Evolutionary conservation across 1,140 invertebrate species (phyloP).

Genomic region (Cardiocondyla obscurior): DNA sequence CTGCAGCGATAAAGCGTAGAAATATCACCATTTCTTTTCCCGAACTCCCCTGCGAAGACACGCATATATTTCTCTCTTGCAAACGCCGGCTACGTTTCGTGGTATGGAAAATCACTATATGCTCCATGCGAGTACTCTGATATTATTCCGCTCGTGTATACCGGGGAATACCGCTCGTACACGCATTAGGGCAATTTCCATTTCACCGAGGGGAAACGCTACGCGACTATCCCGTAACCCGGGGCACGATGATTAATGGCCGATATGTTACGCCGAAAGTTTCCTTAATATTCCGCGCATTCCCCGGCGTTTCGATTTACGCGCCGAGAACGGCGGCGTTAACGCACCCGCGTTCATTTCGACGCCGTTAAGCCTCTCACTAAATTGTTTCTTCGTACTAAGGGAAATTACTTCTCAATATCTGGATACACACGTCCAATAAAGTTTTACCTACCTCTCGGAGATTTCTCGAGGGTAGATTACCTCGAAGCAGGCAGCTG

Average conservation of each 20-base stretch:
- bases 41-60: neutral
- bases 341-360: slow-evolving; percentile 6
- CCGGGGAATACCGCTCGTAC: slow-evolving; percentile 8
- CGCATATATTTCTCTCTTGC: neutral
- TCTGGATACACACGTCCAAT: neutral
- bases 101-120: slow-evolving; percentile 13
- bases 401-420: slow-evolving; percentile 4
- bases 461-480: neutral
- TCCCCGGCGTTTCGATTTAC: slow-evolving; percentile 42
- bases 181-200: slow-evolving; percentile 48
- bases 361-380: neutral
- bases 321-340: neutral
- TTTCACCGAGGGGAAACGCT: slow-evolving; percentile 23
- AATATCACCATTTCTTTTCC: neutral
- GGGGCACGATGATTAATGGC: slow-evolving; percentile 44
- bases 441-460: slow-evolving; percentile 17
- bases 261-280: slow-evolving; percentile 48
- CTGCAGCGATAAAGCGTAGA: neutral
- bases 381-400: slow-evolving; percentile 6
- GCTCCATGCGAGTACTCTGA: neutral
- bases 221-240: slow-evolving; percentile 17
- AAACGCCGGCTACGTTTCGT: neutral
- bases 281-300: slow-evolving; percentile 49
- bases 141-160: slow-evolving; percentile 30
- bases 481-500: neutral